phyloP scores from a whole-genome alignment of 2,797 vertebrate species.

The Erithacus rubecula region DNA sequence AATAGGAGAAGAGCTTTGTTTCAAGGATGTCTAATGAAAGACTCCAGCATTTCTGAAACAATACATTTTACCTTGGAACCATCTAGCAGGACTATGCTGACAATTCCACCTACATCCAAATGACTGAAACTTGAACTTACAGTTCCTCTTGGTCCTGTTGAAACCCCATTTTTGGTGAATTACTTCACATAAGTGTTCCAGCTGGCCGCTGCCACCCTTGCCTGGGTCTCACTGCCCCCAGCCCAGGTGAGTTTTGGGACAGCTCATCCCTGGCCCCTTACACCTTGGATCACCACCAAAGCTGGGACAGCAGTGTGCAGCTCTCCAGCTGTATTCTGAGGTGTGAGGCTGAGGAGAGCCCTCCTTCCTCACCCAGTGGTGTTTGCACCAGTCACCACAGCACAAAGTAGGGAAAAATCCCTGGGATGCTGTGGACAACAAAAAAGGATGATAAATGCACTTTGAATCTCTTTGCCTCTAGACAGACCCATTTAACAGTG shows the following conservation, averaged over 20 bases:
- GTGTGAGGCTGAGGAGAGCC: neutral
- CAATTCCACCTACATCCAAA: slow-evolving; percentile 8
- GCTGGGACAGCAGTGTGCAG: neutral
- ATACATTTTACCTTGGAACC: slow-evolving; percentile 30
- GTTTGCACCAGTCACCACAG: neutral
- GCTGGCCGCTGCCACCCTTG: neutral
- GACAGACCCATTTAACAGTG: slow-evolving; percentile 42
- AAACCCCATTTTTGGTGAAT: slow-evolving; percentile 16
- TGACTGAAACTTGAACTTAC: slow-evolving; percentile 30
- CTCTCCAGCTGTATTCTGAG: neutral
- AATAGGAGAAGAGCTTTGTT: slow-evolving; percentile 21
- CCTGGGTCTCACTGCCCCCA: neutral
- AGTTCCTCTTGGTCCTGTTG: neutral
- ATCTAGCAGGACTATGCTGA: slow-evolving; percentile 11
- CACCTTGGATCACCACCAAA: neutral
- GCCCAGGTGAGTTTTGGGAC: neutral
- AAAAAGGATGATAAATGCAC: slow-evolving; percentile 15
- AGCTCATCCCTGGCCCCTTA: neutral
- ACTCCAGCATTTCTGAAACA: slow-evolving; percentile 17
- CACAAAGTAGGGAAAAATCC: neutral
- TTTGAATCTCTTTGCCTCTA: slow-evolving; percentile 34
- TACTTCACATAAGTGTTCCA: neutral
- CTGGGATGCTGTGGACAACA: neutral
- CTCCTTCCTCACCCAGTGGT: fast-evolving
- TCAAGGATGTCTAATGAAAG: slow-evolving; percentile 48